Conservation (phyloP, 2,888 invertebrate genomes). For the Adineta ricciae region DNA sequence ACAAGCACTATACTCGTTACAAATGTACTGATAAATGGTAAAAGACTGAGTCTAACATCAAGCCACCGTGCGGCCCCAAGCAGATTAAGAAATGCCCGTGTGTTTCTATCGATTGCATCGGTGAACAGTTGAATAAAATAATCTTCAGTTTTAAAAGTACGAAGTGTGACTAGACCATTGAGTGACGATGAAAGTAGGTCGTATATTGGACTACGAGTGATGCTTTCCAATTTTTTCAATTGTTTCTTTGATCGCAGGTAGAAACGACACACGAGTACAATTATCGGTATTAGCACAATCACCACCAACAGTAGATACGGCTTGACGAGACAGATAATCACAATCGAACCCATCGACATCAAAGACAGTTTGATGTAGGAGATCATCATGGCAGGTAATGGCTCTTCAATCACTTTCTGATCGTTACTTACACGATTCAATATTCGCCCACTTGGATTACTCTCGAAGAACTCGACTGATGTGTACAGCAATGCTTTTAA, state of each 20-base stretch:
- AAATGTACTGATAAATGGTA: too few relatives aligned
- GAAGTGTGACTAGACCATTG: slow-evolving; percentile 77
- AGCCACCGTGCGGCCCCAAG: slow-evolving; percentile 80
- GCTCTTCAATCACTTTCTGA: slow-evolving; percentile 60
- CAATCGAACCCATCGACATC: too few relatives aligned
- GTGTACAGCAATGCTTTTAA: slow-evolving; percentile 24
- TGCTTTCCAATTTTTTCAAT: slow-evolving; percentile 42
- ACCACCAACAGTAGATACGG: too few relatives aligned
- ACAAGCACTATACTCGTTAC: too few relatives aligned
- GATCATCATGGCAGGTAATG: slow-evolving; percentile 37
- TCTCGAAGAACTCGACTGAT: slow-evolving; percentile 21
- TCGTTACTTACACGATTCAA: slow-evolving; percentile 69
- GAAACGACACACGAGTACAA: too few relatives aligned
- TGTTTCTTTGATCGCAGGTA: slow-evolving; percentile 56
- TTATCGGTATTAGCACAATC: too few relatives aligned
- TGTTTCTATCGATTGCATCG: slow-evolving; percentile 60
- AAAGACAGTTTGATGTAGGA: slow-evolving; percentile 8
- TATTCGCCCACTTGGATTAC: too few relatives aligned
- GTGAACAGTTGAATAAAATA: slow-evolving; percentile 58
- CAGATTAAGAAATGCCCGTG: slow-evolving; percentile 81
- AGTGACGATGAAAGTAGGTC: slow-evolving; percentile 78
- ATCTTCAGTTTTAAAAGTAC: slow-evolving; percentile 72
- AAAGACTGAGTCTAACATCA: slow-evolving; percentile 75
- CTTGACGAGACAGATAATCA: too few relatives aligned
- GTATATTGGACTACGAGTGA: slow-evolving; percentile 79